Percentiles rank a stretch among this genome's conserved stretches.
Evolutionary conservation across 2,888 invertebrate species (phyloP).

Genomic region (Drosophila formosana): DNA sequence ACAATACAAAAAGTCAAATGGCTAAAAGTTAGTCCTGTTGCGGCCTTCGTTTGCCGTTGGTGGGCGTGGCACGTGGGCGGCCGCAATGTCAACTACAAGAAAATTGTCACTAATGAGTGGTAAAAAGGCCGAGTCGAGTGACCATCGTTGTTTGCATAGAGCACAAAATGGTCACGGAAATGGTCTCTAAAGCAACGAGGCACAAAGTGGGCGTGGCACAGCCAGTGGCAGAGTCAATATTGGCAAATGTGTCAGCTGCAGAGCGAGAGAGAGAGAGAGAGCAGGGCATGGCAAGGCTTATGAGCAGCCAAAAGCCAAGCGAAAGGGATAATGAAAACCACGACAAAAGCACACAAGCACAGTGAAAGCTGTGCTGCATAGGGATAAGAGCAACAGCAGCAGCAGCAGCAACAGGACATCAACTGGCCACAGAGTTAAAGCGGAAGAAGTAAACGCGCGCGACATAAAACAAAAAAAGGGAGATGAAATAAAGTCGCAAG

Average conservation of each 20-base stretch:
- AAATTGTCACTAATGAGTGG: constrained; percentile 82
- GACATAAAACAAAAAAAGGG: constrained; percentile 18
- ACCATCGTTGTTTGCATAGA: constrained; percentile 62
- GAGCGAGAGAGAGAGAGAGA: neutral
- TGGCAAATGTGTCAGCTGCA: constrained; percentile 81
- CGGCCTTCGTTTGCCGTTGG: constrained; percentile 31
- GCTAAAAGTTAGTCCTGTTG: constrained; percentile 63
- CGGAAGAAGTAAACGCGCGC: neutral
- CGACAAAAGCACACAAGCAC: constrained; percentile 71
- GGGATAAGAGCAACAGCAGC: constrained; percentile 19
- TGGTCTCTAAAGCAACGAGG: constrained; percentile 9
- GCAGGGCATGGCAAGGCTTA: constrained; percentile 31
- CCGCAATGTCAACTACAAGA: constrained; percentile 81
- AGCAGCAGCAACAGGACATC: constrained; percentile 37
- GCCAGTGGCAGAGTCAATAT: constrained; percentile 72
- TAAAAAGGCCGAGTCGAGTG: constrained; percentile 74
- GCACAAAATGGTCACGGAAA: constrained; percentile 24
- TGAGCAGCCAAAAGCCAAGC: constrained; percentile 64
- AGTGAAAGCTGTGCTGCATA: constrained; percentile 14
- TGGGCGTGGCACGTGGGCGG: constrained; percentile 58
- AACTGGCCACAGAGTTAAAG: constrained; percentile 31
- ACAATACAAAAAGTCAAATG: constrained; percentile 37
- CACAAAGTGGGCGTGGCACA: constrained; percentile 13
- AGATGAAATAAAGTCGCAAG: constrained; percentile 17
- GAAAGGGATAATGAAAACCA: constrained; percentile 79